Percentiles rank a stretch among this genome's conserved stretches.
phyloP scores from a whole-genome alignment of 1,140 invertebrate genomes.

The Nylanderia fulva region DNA sequence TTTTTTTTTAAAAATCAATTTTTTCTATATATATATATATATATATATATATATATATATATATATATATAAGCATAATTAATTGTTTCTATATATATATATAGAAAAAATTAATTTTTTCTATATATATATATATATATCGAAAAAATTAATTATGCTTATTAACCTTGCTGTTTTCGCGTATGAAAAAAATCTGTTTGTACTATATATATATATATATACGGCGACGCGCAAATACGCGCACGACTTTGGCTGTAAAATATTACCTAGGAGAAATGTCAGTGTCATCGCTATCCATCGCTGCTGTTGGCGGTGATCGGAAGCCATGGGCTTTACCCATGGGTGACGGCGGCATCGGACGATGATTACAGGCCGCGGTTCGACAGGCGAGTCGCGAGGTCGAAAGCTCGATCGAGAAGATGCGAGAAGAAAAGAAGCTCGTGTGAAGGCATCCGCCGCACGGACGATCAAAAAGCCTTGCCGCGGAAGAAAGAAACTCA shows the following conservation, averaged over 20 bases:
- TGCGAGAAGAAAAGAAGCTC: constrained; percentile 57
- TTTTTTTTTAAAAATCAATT: too few species aligned
- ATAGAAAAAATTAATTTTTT: too few species aligned
- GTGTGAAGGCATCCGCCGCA: constrained; percentile 41
- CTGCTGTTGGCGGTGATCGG: constrained; percentile 42
- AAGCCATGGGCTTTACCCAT: constrained; percentile 62
- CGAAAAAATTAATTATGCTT: too few species aligned
- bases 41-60: too few species aligned
- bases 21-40: too few species aligned
- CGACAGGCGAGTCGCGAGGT: constrained; percentile 68
- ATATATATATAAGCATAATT: too few species aligned
- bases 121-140: too few species aligned
- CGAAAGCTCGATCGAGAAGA: constrained; percentile 64
- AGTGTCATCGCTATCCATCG: constrained; percentile 21
- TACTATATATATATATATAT: too few species aligned
- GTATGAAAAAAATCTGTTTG: too few species aligned
- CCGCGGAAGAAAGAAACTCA: constrained; percentile 55
- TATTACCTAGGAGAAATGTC: constrained; percentile 1
- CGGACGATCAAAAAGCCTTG: constrained; percentile 56
- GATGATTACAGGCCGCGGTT: constrained; percentile 78
- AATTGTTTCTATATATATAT: too few species aligned
- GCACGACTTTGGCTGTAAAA: background rate
- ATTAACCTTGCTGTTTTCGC: too few species aligned
- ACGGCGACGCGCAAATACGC: background rate
- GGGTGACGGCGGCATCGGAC: constrained; percentile 68